A percentile compares a stretch with the other conserved stretches of the same genome.
Conservation (phyloP, 92 coral and sea anemone species). For the Paragorgia papillata region DNA sequence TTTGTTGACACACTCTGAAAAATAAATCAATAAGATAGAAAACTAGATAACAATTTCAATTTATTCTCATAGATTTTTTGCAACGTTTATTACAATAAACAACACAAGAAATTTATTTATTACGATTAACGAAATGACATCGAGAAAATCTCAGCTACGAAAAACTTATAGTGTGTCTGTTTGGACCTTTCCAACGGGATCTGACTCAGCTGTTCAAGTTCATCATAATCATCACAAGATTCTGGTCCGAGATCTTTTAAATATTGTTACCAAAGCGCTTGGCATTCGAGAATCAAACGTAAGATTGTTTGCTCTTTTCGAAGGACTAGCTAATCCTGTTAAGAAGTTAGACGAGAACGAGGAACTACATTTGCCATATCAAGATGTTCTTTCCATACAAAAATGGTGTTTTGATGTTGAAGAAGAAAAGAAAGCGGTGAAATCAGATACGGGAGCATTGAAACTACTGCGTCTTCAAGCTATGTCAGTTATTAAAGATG, state of each 20-base stretch:
- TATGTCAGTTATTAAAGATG: slow-evolving; percentile 66
- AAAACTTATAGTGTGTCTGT: slow-evolving; percentile 69
- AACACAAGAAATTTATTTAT: too few relatives aligned
- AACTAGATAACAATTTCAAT: too few relatives aligned
- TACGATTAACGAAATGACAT: neutral
- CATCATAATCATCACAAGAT: slow-evolving; percentile 74
- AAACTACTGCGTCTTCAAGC: slow-evolving; percentile 69
- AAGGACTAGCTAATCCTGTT: slow-evolving; percentile 77
- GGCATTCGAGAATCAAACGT: slow-evolving; percentile 67
- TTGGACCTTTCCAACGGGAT: slow-evolving; percentile 84
- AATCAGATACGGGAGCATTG: slow-evolving; percentile 80
- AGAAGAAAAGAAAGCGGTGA: slow-evolving; percentile 70
- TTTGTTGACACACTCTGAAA: too few relatives aligned
- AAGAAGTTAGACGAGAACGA: slow-evolving; percentile 78
- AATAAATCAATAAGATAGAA: too few relatives aligned
- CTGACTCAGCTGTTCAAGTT: slow-evolving; percentile 79
- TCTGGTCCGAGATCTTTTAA: slow-evolving; percentile 67
- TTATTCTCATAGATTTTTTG: too few relatives aligned
- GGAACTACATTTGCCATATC: slow-evolving; percentile 72
- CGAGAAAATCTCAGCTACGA: slow-evolving; percentile 38
- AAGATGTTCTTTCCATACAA: slow-evolving; percentile 76
- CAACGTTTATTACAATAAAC: too few relatives aligned
- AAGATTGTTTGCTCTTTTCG: slow-evolving; percentile 73
- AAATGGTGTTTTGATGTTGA: slow-evolving; percentile 88
- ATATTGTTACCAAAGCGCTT: slow-evolving; percentile 66